phyloP scores from a whole-genome alignment of 2,888 invertebrate genomes.

The Lagria hirta region DNA sequence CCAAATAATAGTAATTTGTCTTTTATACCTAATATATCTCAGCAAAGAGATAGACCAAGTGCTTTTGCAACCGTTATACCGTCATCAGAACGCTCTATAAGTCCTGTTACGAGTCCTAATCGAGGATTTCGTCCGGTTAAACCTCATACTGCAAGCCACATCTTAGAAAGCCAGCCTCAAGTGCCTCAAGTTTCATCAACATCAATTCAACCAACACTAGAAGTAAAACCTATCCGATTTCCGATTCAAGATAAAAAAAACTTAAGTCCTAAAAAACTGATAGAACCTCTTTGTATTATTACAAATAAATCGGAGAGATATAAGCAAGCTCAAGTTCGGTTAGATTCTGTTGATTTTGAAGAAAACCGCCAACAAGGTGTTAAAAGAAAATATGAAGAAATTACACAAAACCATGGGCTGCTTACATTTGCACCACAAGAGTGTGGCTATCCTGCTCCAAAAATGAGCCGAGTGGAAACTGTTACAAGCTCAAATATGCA shows the following conservation, averaged over 20 bases:
- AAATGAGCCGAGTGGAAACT: constrained; percentile 34
- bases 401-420: constrained; percentile 39
- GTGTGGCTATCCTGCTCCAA: constrained; percentile 30
- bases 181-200: constrained; percentile 45
- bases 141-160: no score
- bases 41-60: constrained; percentile 46
- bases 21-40: constrained; percentile 48
- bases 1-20: constrained; percentile 61
- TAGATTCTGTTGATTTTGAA: constrained; percentile 45
- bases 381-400: constrained; percentile 42
- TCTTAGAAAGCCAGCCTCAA: constrained; percentile 41
- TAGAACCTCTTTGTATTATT: constrained; percentile 50
- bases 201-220: constrained; percentile 31
- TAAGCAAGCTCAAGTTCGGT: constrained; percentile 47
- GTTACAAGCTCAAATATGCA: neutral
- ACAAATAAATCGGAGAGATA: constrained; percentile 50
- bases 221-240: constrained; percentile 47
- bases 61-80: constrained; percentile 56
- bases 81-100: constrained; percentile 47
- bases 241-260: constrained; percentile 42
- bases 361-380: constrained; percentile 45
- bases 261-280: constrained; percentile 38
- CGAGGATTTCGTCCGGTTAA: constrained; percentile 48
- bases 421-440: constrained; percentile 35
- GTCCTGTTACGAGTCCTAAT: constrained; percentile 34